Evolutionary conservation across 2,888 invertebrate species (phyloP).

Genomic region (Zonitis immaculata): DNA sequence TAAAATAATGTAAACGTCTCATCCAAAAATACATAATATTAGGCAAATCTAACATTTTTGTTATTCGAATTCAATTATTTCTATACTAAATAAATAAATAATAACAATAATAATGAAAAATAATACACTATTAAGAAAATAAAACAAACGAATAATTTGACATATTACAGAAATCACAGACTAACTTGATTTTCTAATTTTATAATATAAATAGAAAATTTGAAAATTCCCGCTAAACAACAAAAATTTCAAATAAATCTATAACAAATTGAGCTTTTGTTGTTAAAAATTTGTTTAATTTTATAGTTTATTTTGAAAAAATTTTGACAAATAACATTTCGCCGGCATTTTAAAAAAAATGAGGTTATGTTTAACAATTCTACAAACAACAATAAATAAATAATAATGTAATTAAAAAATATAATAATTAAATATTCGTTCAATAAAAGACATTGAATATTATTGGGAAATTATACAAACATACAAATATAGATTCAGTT

Average conservation of each 20-base stretch:
- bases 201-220: no score
- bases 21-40: not conserved
- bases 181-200: not conserved
- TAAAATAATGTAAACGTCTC: not conserved
- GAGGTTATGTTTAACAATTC: not conserved
- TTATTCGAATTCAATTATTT: no score
- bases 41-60: not conserved
- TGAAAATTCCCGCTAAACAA: no score
- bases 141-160: not conserved
- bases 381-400: not conserved
- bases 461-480: not conserved
- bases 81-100: not conserved
- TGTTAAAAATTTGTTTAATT: not conserved
- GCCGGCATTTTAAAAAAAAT: not conserved
- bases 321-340: slow-evolving; percentile 18
- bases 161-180: not conserved
- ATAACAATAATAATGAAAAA: not conserved
- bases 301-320: not conserved
- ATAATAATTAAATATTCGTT: not conserved
- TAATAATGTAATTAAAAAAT: not conserved
- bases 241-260: no score
- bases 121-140: not conserved
- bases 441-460: no score
- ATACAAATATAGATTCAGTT: not conserved
- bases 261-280: no score